Evolutionary conservation across 1,140 invertebrate genomes (phyloP), one percentile per base, ranked within the genome.

Genomic region (Rhyzopertha dominica): DNA sequence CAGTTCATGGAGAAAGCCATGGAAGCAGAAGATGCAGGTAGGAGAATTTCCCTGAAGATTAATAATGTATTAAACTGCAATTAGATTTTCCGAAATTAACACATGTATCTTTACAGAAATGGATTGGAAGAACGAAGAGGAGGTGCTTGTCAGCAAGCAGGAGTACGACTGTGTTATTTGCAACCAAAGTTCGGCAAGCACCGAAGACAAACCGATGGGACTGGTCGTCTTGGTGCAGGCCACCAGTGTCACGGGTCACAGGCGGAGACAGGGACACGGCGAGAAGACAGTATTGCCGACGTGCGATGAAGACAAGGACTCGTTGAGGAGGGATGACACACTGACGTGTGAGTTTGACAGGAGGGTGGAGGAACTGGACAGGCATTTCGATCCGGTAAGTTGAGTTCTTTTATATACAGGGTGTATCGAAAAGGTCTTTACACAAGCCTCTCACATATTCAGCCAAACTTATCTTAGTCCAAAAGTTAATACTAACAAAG

Each of bases 81-180:
- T 12, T 10, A 18, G 10, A 40, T 12, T 41, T 32, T 8, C 34
- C 51, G 24, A 46, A 23, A 22, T 44, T 50, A 34, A 48, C 51
- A 22, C 38, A 54, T 31, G 32, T 26, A 8, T 19, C 9, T 17
- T 48, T 51, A 43, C 66, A 20, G 72, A 70, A 40, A 85, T 84
- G 82, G 81, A 85, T 40, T 82, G 81, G 74, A 74, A 74, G 38
- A 75, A 79, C 22, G 76, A 79, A 26, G 80, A 81, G 26, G 71
- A 75, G 20, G 26, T 47, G n/a, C 47, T 71, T 23, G 54, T 69
- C 56, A 82, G 73, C 62, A 80, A 79, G 67, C 80, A 80, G 61
- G 86, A 90, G 67, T 96, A 94, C 66, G 88, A 95, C 66, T 98
- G 95, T 74, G 91, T 94, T 34, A 97, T 97, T 58, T 98, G 94